These are phyloP conservation scores for Drosophila nigromelanica DNA, from an alignment of 1,140 invertebrate genomes.

Conservation along the genomic window DNA sequence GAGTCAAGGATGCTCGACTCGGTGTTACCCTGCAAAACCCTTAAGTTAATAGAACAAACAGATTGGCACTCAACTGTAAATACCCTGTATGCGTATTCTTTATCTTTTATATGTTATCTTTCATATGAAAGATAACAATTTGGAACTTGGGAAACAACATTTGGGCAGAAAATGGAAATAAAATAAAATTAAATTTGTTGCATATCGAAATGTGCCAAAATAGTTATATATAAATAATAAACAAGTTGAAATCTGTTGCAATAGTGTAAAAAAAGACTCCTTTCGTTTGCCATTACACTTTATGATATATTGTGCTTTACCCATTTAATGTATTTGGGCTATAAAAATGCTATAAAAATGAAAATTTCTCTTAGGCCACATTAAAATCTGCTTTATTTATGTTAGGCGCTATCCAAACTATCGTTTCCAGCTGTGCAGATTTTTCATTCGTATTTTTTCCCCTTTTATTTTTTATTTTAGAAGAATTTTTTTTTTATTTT, in stretches of 20 bases:
- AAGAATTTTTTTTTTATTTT: neutral
- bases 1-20: conserved; percentile 4
- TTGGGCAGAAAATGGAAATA: too few relatives aligned
- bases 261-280: too few relatives aligned
- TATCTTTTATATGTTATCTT: too few relatives aligned
- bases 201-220: too few relatives aligned
- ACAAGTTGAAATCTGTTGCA: too few relatives aligned
- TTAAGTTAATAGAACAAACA: neutral
- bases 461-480: too few relatives aligned
- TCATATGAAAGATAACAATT: too few relatives aligned
- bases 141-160: too few relatives aligned
- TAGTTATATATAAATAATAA: too few relatives aligned
- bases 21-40: neutral
- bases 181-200: too few relatives aligned
- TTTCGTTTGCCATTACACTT: neutral
- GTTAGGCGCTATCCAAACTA: conserved; percentile 2
- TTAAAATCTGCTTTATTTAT: neutral
- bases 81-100: too few relatives aligned
- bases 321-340: neutral
- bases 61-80: too few relatives aligned
- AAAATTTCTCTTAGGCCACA: neutral
- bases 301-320: neutral
- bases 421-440: conserved; percentile 27
- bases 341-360: conserved; percentile 6
- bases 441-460: neutral